Percentiles rank a stretch among this genome's conserved stretches.
Conservation (phyloP, 1,140 invertebrate genomes). For the Lepidurus couesii region DNA sequence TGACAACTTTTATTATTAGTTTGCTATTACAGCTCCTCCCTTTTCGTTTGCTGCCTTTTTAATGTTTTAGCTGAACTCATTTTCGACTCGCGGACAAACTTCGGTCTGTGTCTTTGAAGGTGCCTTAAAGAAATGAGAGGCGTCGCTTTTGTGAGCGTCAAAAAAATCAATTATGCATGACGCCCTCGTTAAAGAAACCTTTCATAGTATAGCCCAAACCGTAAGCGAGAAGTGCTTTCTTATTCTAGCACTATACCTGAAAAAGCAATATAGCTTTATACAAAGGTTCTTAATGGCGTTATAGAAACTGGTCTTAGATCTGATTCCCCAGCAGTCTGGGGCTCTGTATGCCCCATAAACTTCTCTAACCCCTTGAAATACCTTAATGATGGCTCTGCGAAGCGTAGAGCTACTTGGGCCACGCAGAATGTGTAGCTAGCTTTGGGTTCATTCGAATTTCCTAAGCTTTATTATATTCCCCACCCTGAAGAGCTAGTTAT, state of each 20-base stretch:
- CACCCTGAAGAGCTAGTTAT: not conserved
- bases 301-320: not conserved
- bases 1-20: not conserved
- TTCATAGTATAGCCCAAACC: not conserved
- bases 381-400: not conserved
- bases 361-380: not conserved
- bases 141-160: not conserved
- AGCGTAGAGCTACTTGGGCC: no score
- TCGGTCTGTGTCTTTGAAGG: not conserved
- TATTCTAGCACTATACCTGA: not conserved
- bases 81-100: not conserved
- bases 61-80: not conserved
- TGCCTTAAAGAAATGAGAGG: not conserved
- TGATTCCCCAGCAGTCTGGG: not conserved
- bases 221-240: constrained; percentile 7
- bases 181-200: not conserved
- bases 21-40: not conserved
- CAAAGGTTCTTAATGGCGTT: constrained; percentile 14
- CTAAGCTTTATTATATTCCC: not conserved
- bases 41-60: not conserved
- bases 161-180: constrained; percentile 20
- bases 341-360: not conserved
- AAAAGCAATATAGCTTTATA: constrained; percentile 1
- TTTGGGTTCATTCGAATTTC: not conserved
- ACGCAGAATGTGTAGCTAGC: not conserved